Conservation (phyloP, 2,888 invertebrate genomes). For the Nomada ferruginata region DNA sequence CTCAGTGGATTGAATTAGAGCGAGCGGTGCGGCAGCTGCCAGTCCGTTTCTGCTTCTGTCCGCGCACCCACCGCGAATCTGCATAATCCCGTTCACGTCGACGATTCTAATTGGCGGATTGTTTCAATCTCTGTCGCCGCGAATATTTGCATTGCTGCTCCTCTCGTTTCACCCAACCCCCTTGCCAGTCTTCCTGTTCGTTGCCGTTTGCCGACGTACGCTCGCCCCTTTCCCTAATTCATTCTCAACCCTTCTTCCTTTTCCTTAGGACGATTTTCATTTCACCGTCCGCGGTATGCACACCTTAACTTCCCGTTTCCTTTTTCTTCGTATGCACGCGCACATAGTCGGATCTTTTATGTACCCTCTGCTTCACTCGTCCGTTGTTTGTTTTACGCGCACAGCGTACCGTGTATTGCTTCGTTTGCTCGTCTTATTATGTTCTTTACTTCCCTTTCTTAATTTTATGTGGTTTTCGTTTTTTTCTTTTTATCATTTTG, state of each 20-base stretch:
- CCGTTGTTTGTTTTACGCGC: not conserved
- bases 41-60: constrained; percentile 71
- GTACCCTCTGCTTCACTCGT: not conserved
- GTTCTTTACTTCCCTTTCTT: not conserved
- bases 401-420: not conserved
- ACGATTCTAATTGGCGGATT: constrained; percentile 84
- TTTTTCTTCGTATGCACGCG: not conserved
- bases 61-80: constrained; percentile 79
- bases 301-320: constrained; percentile 40
- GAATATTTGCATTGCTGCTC: constrained; percentile 78
- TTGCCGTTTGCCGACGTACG: constrained; percentile 13
- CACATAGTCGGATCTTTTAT: not conserved
- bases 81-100: constrained; percentile 83
- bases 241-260: constrained; percentile 17
- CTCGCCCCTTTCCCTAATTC: constrained; percentile 32
- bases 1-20: constrained; percentile 83
- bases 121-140: constrained; percentile 82
- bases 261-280: constrained; percentile 26
- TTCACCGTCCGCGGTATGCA: not conserved
- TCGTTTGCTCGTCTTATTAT: not conserved
- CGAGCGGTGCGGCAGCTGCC: constrained; percentile 80
- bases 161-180: constrained; percentile 28
- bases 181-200: not conserved
- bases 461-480: not conserved
- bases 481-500: not conserved